Percentiles rank a stretch among this genome's conserved stretches.
phyloP scores from a whole-genome alignment of 53 echinoderm and acorn worm species.

The Henricia sp. region DNA sequence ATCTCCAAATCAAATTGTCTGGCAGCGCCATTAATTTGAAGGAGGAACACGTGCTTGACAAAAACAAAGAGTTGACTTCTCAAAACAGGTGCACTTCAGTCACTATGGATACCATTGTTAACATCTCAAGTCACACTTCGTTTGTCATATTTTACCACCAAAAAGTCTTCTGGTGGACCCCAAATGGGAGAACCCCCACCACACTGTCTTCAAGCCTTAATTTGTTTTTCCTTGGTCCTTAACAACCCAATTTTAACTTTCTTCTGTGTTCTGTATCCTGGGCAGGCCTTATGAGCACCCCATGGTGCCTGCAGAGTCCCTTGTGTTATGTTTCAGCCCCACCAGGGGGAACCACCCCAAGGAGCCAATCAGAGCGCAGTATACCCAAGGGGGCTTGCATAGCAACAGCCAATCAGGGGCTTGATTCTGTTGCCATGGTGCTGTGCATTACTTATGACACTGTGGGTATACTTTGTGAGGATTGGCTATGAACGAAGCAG shows the following conservation, averaged over 20 bases:
- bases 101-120: too few species aligned
- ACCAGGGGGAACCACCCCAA: neutral
- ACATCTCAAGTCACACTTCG: too few species aligned
- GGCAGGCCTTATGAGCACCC: conserved; percentile 11
- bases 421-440: conserved; percentile 11
- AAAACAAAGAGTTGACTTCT: too few species aligned
- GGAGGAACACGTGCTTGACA: too few species aligned
- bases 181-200: neutral
- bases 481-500: too few species aligned
- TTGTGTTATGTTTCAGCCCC: conserved; percentile 11
- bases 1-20: too few species aligned
- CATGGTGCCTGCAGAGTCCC: conserved; percentile 7
- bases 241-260: too few species aligned
- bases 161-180: too few species aligned
- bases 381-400: conserved; percentile 35
- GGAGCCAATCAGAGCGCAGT: conserved; percentile 14
- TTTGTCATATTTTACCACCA: too few species aligned
- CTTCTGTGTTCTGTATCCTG: neutral
- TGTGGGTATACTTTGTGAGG: conserved; percentile 5
- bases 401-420: conserved; percentile 46
- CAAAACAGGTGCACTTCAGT: too few species aligned
- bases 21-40: too few species aligned
- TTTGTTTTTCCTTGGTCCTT: conserved; percentile 30
- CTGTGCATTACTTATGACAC: neutral
- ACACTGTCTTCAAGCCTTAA: conserved; percentile 1